Evolutionary conservation across 2,113 vertebrate genomes (phyloP).

Genomic region (Halcyon malimbica): DNA sequence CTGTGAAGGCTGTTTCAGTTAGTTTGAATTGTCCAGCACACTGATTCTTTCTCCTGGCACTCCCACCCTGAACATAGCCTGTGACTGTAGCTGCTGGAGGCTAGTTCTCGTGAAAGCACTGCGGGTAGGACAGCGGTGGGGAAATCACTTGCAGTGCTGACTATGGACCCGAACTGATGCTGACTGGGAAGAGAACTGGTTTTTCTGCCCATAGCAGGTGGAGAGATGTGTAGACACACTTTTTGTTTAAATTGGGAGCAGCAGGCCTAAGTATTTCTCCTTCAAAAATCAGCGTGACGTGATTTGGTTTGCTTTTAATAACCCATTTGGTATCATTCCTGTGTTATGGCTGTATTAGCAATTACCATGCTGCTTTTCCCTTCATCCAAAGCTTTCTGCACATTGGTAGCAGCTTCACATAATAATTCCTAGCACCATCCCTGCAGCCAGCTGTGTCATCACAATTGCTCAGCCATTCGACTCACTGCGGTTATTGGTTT

Average conservation of each 20-base stretch:
- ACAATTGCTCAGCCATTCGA: not conserved
- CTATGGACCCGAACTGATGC: not conserved
- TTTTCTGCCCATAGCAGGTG: not conserved
- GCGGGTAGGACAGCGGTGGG: not conserved
- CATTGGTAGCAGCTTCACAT: not conserved
- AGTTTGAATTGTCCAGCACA: not conserved
- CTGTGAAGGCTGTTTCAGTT: not conserved
- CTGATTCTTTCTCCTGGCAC: not conserved
- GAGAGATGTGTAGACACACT: not conserved
- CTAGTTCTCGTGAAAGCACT: not conserved
- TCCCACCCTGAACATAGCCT: not conserved
- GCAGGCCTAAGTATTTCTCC: not conserved
- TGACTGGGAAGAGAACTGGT: not conserved
- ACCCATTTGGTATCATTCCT: not conserved
- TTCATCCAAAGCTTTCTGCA: not conserved
- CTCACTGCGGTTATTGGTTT: not conserved
- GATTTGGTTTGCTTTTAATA: not conserved
- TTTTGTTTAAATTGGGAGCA: not conserved
- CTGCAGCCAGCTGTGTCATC: constrained; percentile 13
- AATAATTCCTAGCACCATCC: not conserved
- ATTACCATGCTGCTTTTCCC: not conserved
- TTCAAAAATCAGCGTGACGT: not conserved
- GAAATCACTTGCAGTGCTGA: not conserved
- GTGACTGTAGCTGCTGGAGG: not conserved
- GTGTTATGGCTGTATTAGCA: not conserved